These are phyloP conservation scores for Brachypteracias leptosomus DNA, from an alignment of 2,113 vertebrate species.

Conservation along the genomic window DNA sequence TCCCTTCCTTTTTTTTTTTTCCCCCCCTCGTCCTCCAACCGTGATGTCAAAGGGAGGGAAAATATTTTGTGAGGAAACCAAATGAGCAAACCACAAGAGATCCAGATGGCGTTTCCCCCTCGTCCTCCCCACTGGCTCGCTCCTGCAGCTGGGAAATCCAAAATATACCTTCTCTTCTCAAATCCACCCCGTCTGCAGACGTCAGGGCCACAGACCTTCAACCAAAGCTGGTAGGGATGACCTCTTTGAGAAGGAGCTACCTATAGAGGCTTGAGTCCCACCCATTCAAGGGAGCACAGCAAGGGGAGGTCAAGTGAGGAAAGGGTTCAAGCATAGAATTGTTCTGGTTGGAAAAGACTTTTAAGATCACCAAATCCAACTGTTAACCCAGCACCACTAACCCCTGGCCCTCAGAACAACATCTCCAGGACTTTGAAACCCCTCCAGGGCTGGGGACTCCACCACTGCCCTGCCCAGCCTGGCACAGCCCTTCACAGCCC, in stretches of 20 bases:
- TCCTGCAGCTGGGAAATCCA: neutral
- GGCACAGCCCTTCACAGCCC: too few species aligned
- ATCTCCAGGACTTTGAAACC: too few species aligned
- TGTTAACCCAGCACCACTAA: too few species aligned
- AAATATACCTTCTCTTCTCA: neutral
- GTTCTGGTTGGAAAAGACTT: too few species aligned
- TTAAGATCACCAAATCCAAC: too few species aligned
- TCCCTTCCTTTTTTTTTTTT: neutral
- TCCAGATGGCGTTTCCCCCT: neutral
- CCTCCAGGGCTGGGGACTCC: too few species aligned
- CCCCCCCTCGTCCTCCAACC: neutral
- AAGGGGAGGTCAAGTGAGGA: neutral
- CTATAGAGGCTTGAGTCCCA: neutral
- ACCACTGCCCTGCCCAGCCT: too few species aligned
- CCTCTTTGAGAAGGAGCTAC: neutral
- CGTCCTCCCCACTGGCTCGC: neutral
- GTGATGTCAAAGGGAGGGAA: neutral
- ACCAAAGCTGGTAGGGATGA: neutral
- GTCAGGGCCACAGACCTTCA: neutral
- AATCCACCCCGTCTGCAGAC: neutral
- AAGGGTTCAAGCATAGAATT: too few species aligned
- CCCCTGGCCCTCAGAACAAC: too few species aligned
- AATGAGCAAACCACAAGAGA: slow-evolving; percentile 18
- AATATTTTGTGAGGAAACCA: neutral
- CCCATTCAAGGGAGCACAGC: neutral